phyloP scores from a whole-genome alignment of 2,113 vertebrate species.

The Sorex fumeus region DNA sequence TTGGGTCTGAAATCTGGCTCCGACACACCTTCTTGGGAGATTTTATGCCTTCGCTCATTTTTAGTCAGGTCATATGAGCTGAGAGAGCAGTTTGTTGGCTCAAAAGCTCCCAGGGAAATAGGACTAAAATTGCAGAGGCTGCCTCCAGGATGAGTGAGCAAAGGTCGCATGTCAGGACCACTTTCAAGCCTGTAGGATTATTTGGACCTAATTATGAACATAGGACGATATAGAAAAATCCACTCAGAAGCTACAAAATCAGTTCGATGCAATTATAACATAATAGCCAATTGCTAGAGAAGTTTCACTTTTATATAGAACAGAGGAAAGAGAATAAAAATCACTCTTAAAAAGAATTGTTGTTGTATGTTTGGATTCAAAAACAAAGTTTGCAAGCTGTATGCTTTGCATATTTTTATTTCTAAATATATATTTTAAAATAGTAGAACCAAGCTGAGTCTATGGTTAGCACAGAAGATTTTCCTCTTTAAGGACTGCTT shows the following conservation, averaged over 20 bases:
- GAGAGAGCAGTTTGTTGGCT: constrained; percentile 38
- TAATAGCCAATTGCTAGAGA: neutral
- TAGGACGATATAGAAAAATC: neutral
- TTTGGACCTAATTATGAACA: constrained; percentile 44
- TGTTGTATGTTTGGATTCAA: neutral
- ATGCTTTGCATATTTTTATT: neutral
- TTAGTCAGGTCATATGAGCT: constrained; percentile 46
- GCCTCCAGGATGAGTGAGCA: neutral
- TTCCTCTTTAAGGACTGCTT: too few species aligned
- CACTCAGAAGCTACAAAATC: neutral
- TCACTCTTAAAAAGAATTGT: neutral
- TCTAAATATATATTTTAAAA: neutral
- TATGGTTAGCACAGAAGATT: neutral
- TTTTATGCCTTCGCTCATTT: constrained; percentile 69
- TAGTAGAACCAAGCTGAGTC: neutral
- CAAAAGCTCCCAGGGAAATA: constrained; percentile 60
- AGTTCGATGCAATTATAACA: neutral
- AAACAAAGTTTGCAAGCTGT: neutral
- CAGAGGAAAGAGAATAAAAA: neutral
- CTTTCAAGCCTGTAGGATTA: neutral
- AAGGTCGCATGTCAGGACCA: neutral
- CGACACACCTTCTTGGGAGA: constrained; percentile 62
- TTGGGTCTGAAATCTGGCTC: constrained; percentile 72
- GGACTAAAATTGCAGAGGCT: constrained; percentile 30
- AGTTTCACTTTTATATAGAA: constrained; percentile 2